Evolutionary conservation across 2,113 vertebrate genomes (phyloP), one percentile per base, ranked within the genome.

Genomic region (Dascyllus trimaculatus): DNA sequence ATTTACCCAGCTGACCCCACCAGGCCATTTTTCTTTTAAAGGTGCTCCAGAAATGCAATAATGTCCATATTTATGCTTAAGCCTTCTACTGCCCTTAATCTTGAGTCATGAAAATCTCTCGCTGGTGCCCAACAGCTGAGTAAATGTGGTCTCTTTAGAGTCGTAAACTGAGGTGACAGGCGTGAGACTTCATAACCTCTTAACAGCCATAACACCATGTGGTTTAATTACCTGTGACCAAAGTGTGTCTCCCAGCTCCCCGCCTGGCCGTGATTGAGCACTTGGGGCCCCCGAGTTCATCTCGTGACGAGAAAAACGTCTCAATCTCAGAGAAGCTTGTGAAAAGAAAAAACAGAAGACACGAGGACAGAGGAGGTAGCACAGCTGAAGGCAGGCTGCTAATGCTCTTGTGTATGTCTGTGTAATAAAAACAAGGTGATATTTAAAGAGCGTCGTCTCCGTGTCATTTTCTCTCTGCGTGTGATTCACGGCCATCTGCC

Each of bases 381-480:
- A 24, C 72, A 73, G 75, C 73, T 67, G 69, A 79, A 85, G 82
- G 75, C 91, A 85, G 80, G 84, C 88, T 84, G 91, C 83, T 80
- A 67, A 86, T 25, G 73, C 84, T 91, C 81, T 73, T 73, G 79
- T 94, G 81, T 91, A 73, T 83, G 82, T 93, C 76, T 92, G 84
- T 91, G 85, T 91, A 93, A 95, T 94, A 92, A 93, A 67, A 85
- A 81, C 63, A 90, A 83, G 86, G 87, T 85, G 87, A 90, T 92
- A 89, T 93, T 92, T 93, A 90, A 93, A 91, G 81, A 85, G 68
- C 6, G 1, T 35, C 11, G 76, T 89, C 51, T 87, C 43, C 65
- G 76, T 85, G 40, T 85, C 49, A 35, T 87, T 77, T 35, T 82
- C 24, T 84, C 1, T 83, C 2, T 62, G 4, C 25, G 43, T 65